phyloP scores from a whole-genome alignment of 2,113 vertebrate genomes.

The Riparia riparia region DNA sequence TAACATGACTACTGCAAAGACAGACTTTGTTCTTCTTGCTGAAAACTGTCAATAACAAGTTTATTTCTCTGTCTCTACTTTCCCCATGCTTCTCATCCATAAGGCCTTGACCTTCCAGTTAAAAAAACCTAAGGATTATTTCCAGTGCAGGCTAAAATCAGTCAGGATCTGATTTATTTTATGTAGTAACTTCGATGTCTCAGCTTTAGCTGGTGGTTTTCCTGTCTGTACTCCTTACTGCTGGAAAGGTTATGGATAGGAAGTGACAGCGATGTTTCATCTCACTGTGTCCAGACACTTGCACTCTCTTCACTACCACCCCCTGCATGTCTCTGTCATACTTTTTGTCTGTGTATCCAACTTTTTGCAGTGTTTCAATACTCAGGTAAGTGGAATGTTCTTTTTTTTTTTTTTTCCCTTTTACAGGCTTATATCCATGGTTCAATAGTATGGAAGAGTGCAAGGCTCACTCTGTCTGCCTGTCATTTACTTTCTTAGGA shows the following conservation, averaged over 20 bases:
- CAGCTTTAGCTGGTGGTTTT: conserved; percentile 19
- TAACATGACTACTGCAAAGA: conserved; percentile 55
- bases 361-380: neutral
- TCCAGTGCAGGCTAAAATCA: conserved; percentile 4
- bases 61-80: conserved; percentile 54
- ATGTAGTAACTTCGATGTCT: neutral
- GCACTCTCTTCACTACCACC: neutral
- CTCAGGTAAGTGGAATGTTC: neutral
- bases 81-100: neutral
- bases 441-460: neutral
- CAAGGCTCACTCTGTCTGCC: neutral
- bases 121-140: conserved; percentile 41
- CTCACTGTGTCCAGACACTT: neutral
- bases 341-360: neutral
- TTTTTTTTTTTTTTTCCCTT: neutral
- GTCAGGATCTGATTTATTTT: conserved; percentile 5
- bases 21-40: conserved; percentile 63
- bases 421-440: neutral
- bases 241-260: neutral
- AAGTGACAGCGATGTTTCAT: neutral
- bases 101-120: conserved; percentile 39
- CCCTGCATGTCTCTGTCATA: neutral
- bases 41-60: conserved; percentile 61
- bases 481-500: neutral
- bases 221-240: neutral